Evolutionary conservation across 2,888 invertebrate genomes (phyloP).

Genomic region (Venustoraphidia nigricollis): DNA sequence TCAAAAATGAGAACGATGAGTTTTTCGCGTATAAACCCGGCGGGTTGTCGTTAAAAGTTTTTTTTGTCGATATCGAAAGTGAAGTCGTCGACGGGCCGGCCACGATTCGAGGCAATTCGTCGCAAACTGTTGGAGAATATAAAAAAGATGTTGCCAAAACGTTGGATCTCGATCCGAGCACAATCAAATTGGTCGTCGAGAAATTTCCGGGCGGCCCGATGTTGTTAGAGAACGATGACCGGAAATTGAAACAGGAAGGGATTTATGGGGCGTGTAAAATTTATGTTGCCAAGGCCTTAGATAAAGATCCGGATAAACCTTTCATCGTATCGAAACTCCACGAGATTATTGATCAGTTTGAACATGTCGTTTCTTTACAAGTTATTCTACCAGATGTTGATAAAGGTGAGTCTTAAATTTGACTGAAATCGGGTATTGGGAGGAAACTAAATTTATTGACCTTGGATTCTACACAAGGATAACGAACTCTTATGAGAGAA

Average conservation of each 20-base stretch:
- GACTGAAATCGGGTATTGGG: too few species aligned
- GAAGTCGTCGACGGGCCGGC: slow-evolving; percentile 46
- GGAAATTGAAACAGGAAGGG: slow-evolving; percentile 23
- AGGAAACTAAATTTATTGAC: too few species aligned
- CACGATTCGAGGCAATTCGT: slow-evolving; percentile 38
- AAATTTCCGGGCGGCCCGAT: slow-evolving; percentile 25
- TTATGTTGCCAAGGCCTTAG: slow-evolving; percentile 31
- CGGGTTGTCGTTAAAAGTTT: slow-evolving; percentile 41
- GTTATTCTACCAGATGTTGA: slow-evolving; percentile 45
- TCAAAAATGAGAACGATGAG: slow-evolving; percentile 37
- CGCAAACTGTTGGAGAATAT: slow-evolving; percentile 38
- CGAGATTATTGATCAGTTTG: slow-evolving; percentile 37
- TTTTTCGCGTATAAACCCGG: slow-evolving; percentile 47
- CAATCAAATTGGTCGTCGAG: slow-evolving; percentile 30
- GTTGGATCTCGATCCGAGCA: slow-evolving; percentile 26
- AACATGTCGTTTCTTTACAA: slow-evolving; percentile 43
- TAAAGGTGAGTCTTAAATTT: slow-evolving; percentile 32
- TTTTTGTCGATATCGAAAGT: slow-evolving; percentile 39
- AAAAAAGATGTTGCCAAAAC: slow-evolving; percentile 36
- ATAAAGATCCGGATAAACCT: slow-evolving; percentile 30
- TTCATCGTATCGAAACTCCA: slow-evolving; percentile 32
- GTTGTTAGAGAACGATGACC: slow-evolving; percentile 26
- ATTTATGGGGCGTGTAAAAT: slow-evolving; percentile 27
- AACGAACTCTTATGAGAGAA: too few species aligned
- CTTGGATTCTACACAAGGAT: too few species aligned